A percentile compares a stretch with the other conserved stretches of the same genome.
Evolutionary conservation across 2,888 invertebrate genomes (phyloP).

Genomic region (Pteria penguin): DNA sequence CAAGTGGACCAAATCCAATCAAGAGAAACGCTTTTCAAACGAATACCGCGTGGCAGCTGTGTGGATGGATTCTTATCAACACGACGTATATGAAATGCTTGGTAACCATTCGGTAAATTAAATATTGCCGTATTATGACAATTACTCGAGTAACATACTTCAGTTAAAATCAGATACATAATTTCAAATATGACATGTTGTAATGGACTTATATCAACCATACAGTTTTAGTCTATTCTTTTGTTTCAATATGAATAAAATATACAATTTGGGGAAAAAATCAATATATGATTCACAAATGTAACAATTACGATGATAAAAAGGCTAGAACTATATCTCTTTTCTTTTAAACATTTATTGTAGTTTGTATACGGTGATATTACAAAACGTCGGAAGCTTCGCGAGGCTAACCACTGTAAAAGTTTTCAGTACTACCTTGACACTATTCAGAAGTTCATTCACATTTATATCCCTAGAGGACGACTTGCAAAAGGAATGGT

Average conservation of each 20-base stretch:
- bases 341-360: not conserved
- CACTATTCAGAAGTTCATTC: not conserved
- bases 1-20: conserved; percentile 6
- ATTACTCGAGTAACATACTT: no score
- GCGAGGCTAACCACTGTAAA: not conserved
- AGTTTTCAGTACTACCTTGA: not conserved
- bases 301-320: not conserved
- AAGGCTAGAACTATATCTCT: not conserved
- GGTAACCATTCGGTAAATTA: not conserved
- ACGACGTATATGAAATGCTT: not conserved
- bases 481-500: not conserved
- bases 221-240: no score
- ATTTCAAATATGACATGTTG: no score
- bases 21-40: not conserved
- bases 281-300: not conserved
- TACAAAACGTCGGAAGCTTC: not conserved
- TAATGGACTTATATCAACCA: no score
- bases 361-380: not conserved
- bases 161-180: no score
- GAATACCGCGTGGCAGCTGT: conserved; percentile 1
- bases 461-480: not conserved
- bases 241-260: no score
- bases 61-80: conserved; percentile 9
- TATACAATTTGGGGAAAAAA: not conserved
- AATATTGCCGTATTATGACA: no score